Percentiles rank a stretch among this genome's conserved stretches.
These are phyloP conservation scores for Epistrophella euchroma DNA, from an alignment of 2,888 invertebrate genomes.

Conservation along the genomic window DNA sequence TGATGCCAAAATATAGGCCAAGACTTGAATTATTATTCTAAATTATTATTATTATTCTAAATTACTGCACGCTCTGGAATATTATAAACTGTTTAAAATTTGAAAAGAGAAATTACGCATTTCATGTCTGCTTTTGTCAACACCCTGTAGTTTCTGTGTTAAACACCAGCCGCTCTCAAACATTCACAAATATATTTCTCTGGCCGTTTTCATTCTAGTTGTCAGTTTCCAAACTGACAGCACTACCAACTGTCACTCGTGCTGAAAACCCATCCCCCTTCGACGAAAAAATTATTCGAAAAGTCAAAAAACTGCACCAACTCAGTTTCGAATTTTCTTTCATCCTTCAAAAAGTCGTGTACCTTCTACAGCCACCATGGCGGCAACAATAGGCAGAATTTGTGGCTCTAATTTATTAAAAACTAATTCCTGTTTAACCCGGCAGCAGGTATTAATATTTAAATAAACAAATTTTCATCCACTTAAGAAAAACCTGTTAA, in stretches of 20 bases:
- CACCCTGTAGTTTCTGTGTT: background rate
- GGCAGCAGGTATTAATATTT: constrained; percentile 87
- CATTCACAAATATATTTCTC: background rate
- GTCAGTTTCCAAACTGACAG: constrained; percentile 26
- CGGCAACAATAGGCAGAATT: constrained; percentile 94
- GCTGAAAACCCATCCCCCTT: constrained; percentile 30
- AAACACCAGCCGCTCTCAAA: background rate
- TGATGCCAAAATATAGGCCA: no score
- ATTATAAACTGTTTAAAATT: no score
- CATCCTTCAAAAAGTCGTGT: constrained; percentile 81
- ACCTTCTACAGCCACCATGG: constrained; percentile 88
- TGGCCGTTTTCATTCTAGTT: background rate
- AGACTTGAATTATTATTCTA: no score
- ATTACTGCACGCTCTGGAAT: no score
- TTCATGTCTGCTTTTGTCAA: no score
- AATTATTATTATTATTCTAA: no score
- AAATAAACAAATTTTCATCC: constrained; percentile 28
- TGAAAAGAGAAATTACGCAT: no score
- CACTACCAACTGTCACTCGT: constrained; percentile 30
- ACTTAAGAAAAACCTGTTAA: constrained; percentile 36
- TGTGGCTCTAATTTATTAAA: constrained; percentile 93
- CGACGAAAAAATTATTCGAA: constrained; percentile 47
- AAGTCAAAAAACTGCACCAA: constrained; percentile 74
- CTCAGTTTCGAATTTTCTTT: constrained; percentile 77
- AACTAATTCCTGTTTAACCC: constrained; percentile 87